Conservation (phyloP, 2,797 vertebrate genomes). For the Esox masquinongy region DNA sequence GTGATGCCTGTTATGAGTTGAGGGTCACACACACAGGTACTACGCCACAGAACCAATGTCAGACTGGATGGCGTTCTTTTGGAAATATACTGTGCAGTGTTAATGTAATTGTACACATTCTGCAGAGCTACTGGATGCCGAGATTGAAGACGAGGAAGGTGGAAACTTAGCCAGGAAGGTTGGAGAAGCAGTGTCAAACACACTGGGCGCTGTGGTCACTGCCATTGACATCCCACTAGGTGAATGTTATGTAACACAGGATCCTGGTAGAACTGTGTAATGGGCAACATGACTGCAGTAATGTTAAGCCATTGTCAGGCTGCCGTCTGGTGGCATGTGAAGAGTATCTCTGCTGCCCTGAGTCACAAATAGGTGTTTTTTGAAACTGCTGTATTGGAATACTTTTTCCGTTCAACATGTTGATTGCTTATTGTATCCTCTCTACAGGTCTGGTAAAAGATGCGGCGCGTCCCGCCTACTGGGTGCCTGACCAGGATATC, state of each 20-base stretch:
- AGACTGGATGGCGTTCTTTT: neutral
- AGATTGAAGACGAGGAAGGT: constrained; percentile 88
- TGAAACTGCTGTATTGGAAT: neutral
- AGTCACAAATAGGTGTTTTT: neutral
- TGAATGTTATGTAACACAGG: constrained; percentile 65
- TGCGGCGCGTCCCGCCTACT: constrained; percentile 94
- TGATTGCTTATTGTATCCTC: neutral
- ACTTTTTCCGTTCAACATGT: neutral
- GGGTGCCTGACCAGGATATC: constrained; percentile 98
- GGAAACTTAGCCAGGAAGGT: constrained; percentile 95
- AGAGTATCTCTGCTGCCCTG: neutral
- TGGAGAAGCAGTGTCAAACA: constrained; percentile 96
- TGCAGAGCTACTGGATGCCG: constrained; percentile 68
- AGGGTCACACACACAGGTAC: constrained; percentile 46
- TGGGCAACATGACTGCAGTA: constrained; percentile 26
- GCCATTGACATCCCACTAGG: constrained; percentile 98
- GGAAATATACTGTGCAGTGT: neutral
- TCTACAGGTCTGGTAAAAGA: constrained; percentile 91
- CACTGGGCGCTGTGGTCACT: constrained; percentile 93
- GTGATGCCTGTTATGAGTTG: constrained; percentile 87
- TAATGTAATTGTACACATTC: constrained; percentile 12
- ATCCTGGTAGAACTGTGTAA: constrained; percentile 32
- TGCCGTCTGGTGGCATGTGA: constrained; percentile 60
- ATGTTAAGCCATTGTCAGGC: constrained; percentile 11
- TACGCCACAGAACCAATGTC: neutral